These are phyloP conservation scores for Tamias sibiricus DNA, from an alignment of 2,113 vertebrate species.

Conservation along the genomic window DNA sequence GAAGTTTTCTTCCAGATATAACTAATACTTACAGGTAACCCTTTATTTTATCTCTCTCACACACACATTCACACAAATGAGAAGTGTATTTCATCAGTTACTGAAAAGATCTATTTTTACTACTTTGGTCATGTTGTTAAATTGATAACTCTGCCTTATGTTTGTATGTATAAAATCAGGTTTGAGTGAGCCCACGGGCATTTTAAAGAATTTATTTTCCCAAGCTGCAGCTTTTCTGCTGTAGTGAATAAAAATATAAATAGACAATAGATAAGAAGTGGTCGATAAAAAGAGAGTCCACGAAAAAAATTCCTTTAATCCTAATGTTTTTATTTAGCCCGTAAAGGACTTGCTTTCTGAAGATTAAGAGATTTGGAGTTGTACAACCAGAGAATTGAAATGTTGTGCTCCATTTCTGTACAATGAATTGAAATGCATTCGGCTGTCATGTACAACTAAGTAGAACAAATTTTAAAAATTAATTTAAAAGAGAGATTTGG, in stretches of 20 bases:
- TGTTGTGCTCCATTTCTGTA: too few relatives aligned
- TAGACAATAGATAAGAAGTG: constrained; percentile 51
- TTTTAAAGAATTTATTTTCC: constrained; percentile 40
- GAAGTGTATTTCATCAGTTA: background rate
- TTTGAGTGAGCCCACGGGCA: background rate
- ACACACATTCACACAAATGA: background rate
- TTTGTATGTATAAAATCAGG: constrained; percentile 1
- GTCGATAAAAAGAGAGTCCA: constrained; percentile 10
- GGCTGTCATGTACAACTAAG: too few relatives aligned
- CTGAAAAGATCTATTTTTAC: background rate
- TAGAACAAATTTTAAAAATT: too few relatives aligned
- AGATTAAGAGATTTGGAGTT: background rate
- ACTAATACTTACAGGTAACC: background rate
- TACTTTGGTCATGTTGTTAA: background rate
- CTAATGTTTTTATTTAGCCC: constrained; percentile 14
- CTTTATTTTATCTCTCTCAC: too few relatives aligned
- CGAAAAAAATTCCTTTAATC: constrained; percentile 42
- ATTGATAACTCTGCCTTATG: background rate
- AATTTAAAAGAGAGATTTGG: background rate
- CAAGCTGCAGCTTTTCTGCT: background rate
- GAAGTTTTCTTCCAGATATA: background rate
- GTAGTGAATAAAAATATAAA: constrained; percentile 31
- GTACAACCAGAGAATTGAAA: too few relatives aligned
- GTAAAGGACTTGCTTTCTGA: constrained; percentile 49
- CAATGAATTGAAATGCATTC: too few relatives aligned